phyloP scores from a whole-genome alignment of 2,888 invertebrate genomes.

The Cactoblastis cactorum region DNA sequence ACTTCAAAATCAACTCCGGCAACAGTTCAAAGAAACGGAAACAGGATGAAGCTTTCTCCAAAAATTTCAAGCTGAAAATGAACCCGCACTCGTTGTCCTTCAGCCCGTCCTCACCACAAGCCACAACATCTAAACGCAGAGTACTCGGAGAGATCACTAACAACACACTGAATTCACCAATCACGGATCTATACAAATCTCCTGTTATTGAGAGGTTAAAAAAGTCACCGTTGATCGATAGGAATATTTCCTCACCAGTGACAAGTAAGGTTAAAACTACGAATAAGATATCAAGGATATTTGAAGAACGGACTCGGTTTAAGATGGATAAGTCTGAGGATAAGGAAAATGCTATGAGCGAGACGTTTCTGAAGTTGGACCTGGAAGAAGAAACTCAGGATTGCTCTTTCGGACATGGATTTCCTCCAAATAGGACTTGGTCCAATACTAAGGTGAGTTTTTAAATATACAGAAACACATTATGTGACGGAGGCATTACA shows the following conservation, averaged over 20 bases:
- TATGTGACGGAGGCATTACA: no score
- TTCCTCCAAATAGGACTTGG: conserved; percentile 42
- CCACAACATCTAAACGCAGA: conserved; percentile 47
- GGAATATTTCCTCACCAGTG: background rate
- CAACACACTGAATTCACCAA: conserved; percentile 34
- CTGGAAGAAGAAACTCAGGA: conserved; percentile 67
- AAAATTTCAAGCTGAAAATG: conserved; percentile 64
- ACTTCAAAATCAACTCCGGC: conserved; percentile 74
- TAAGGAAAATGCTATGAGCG: conserved; percentile 55
- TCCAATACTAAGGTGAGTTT: conserved; percentile 52
- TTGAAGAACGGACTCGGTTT: conserved; percentile 55
- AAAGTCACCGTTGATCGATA: conserved; percentile 29
- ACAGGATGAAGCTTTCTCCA: conserved; percentile 52
- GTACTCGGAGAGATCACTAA: conserved; percentile 52
- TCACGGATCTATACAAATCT: conserved; percentile 40
- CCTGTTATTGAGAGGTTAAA: conserved; percentile 28
- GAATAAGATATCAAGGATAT: conserved; percentile 51
- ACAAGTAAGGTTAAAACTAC: conserved; percentile 22
- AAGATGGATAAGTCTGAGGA: conserved; percentile 59
- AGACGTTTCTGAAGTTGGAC: conserved; percentile 50
- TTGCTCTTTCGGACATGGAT: conserved; percentile 47
- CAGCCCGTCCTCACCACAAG: conserved; percentile 45
- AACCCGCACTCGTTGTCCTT: conserved; percentile 62
- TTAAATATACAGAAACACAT: no score
- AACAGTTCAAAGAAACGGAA: conserved; percentile 64